Conservation (phyloP, 2,113 vertebrate genomes). For the Smithornis capensis region DNA sequence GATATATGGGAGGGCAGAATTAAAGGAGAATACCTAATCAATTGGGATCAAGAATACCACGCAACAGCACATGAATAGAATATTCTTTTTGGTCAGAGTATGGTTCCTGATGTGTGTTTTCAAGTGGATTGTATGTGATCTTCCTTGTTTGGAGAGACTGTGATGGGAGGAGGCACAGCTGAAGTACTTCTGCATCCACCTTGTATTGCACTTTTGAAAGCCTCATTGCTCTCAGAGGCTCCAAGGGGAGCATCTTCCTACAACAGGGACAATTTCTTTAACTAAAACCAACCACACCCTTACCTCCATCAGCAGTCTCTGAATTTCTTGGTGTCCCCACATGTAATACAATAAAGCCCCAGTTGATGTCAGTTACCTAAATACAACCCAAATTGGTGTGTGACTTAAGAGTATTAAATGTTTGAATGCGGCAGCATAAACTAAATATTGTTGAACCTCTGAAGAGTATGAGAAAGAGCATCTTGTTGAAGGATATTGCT, state of each 20-base stretch:
- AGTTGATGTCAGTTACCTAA: not conserved
- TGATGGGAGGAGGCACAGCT: not conserved
- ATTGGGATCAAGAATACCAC: not conserved
- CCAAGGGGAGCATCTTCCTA: not conserved
- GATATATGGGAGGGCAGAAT: not conserved
- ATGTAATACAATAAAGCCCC: accelerated
- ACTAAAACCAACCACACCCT: not conserved
- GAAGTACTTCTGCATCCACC: not conserved
- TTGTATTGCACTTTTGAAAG: not conserved
- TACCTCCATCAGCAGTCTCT: not conserved
- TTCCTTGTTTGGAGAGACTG: not conserved
- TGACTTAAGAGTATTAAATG: not conserved
- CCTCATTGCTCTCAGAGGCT: not conserved
- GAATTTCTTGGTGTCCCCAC: not conserved
- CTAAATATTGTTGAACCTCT: not conserved
- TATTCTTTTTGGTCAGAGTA: not conserved
- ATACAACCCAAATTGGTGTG: not conserved
- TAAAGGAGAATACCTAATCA: not conserved
- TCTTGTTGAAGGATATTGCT: not conserved
- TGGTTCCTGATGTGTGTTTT: not conserved
- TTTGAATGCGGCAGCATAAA: not conserved
- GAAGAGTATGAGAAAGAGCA: not conserved
- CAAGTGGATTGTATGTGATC: not conserved
- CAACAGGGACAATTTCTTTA: not conserved
- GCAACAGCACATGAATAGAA: too few relatives aligned